Evolutionary conservation across 2,888 invertebrate genomes (phyloP), one percentile per base, ranked within the genome.

Genomic region (Megaustenia siamemsis): DNA sequence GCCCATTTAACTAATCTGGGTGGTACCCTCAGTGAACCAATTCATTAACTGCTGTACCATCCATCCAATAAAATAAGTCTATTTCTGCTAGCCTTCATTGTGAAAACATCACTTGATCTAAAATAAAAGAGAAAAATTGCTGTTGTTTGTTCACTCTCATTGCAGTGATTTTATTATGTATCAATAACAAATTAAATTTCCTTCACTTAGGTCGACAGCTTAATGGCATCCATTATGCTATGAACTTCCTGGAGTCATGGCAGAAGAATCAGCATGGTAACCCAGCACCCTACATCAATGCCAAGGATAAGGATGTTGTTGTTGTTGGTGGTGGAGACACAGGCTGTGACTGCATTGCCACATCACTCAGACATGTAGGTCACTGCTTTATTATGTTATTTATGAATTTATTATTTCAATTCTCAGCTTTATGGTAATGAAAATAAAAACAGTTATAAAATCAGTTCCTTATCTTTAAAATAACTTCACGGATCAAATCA

Each of bases 281-380:
- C 89, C n/a, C 82, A 10, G 92, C 93, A 89, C 93, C 93, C 38
- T 94, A 95, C 81, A 95, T 98, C 45, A 96, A 96, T 86, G 99
- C 99, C 24, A 97, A 97, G 93, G 98, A 97, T 93, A 99, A 98
- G 94, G 96, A 98, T 93, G 98, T 99, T 28, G 96, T 99, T 86
- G 96, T 99, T 82, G 98, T 99, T 89, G 95, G 95, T 28, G 97
- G 97, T 0, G 97, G 97, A 32, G 98, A 98, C 93, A 98, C 98
- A 2, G 97, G 97, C 4, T 98, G 98, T 94, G 99, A 99, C 95
- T 99, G 99, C 94, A 99, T 99, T 94, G 99, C 98, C 32, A 99
- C 99, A 0, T 98, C 98, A 0, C 95, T 99, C 86, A 96, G 99
- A 93, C 96, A 96, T 94, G 96, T 96, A 89, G 88, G 90, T 84